These are phyloP conservation scores for Brachypalpus laphriformis DNA, from an alignment of 2,888 invertebrate genomes.

Conservation along the genomic window DNA sequence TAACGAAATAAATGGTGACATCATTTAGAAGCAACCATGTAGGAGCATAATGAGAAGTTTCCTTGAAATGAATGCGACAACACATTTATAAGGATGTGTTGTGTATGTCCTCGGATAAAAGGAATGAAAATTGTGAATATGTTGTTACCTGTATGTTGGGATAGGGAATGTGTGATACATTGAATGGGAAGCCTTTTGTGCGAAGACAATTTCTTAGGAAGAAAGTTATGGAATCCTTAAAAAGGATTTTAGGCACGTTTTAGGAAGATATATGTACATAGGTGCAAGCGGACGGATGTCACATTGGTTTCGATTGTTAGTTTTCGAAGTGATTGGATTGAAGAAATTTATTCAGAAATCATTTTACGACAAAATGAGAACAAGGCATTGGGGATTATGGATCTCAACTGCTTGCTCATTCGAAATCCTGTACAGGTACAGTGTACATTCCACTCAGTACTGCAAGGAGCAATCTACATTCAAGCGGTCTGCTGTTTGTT, in stretches of 20 bases:
- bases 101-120: neutral
- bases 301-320: conserved; percentile 14
- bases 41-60: conserved; percentile 69
- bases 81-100: neutral
- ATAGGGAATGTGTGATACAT: conserved; percentile 14
- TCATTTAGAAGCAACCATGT: conserved; percentile 67
- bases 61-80: conserved; percentile 61
- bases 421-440: too few relatives aligned
- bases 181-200: conserved; percentile 9
- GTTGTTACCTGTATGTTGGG: conserved; percentile 28
- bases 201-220: conserved; percentile 44
- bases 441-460: too few relatives aligned
- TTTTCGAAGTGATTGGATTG: too few relatives aligned
- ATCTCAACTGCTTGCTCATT: too few relatives aligned
- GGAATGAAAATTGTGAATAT: conserved; percentile 34
- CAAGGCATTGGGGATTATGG: too few relatives aligned
- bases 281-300: neutral
- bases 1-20: conserved; percentile 67
- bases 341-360: too few relatives aligned
- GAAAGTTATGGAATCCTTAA: conserved; percentile 21
- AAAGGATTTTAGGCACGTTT: conserved; percentile 23
- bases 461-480: too few relatives aligned
- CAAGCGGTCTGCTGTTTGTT: too few relatives aligned
- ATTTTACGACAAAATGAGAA: too few relatives aligned
- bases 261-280: neutral